Evolutionary conservation across 2,113 vertebrate species (phyloP).

Genomic region (Eptesicus fuscus): DNA sequence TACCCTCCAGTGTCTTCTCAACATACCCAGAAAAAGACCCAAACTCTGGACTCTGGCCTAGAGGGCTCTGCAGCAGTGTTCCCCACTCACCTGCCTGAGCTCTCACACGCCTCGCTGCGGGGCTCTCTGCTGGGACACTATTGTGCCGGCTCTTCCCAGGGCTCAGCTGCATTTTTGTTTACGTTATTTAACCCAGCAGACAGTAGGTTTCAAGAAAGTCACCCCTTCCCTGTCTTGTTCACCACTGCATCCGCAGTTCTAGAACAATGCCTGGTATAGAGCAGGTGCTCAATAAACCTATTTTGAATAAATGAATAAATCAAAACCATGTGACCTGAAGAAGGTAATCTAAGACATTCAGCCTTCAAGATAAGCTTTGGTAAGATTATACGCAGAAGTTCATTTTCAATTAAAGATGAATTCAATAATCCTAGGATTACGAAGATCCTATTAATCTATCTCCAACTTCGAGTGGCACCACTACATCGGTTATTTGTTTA

Average conservation of each 20-base stretch:
- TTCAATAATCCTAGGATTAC: background rate
- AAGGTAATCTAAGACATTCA: background rate
- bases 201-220: background rate
- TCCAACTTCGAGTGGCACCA: background rate
- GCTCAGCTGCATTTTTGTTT: background rate
- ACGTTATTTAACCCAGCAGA: background rate
- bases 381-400: background rate
- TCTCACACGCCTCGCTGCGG: background rate
- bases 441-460: background rate
- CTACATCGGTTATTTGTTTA: background rate
- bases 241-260: background rate
- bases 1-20: background rate
- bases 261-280: background rate
- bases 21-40: background rate
- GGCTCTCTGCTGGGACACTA: background rate
- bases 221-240: background rate
- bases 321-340: background rate
- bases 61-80: background rate
- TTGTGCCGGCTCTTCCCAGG: background rate
- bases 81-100: background rate
- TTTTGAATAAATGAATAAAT: background rate
- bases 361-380: background rate
- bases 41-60: background rate
- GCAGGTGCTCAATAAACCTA: background rate
- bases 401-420: slow-evolving; percentile 14